Evolutionary conservation across 1,140 invertebrate species (phyloP).

Genomic region (Bombus waltoni): DNA sequence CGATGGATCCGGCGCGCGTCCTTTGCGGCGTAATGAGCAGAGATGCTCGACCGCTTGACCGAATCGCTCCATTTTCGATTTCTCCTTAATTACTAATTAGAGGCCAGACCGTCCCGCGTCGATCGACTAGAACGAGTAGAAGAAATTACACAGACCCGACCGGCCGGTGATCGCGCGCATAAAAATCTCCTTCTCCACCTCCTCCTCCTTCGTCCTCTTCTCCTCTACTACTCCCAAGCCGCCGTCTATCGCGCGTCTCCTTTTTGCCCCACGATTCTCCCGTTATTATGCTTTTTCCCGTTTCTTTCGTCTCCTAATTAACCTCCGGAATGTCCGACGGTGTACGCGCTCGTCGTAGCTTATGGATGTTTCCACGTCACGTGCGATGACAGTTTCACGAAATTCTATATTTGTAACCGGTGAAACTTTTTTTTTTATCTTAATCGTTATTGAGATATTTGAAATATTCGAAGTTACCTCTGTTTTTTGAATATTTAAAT

Average conservation of each 20-base stretch:
- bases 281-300: slow-evolving; percentile 41
- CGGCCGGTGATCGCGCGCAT: slow-evolving; percentile 27
- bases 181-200: slow-evolving; percentile 14
- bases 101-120: slow-evolving; percentile 36
- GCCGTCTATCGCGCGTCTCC: not conserved
- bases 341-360: not conserved
- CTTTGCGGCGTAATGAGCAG: slow-evolving; percentile 50
- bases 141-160: slow-evolving; percentile 35
- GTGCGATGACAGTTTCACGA: not conserved
- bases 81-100: slow-evolving; percentile 56
- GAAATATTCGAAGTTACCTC: no score
- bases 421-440: no score
- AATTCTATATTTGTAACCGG: no score
- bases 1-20: slow-evolving; percentile 29
- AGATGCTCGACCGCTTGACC: slow-evolving; percentile 48
- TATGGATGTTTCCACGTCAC: not conserved
- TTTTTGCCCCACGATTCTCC: slow-evolving; percentile 21
- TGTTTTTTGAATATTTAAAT: no score
- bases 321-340: not conserved
- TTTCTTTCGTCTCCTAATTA: slow-evolving; percentile 42
- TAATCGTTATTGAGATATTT: no score
- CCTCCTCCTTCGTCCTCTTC: not conserved
- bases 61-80: slow-evolving; percentile 56
- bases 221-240: no score
- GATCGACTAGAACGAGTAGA: slow-evolving; percentile 44